phyloP scores from a whole-genome alignment of 30 jellyfish, hydroid and myxozoan genomes.

The Mastigias papua region DNA sequence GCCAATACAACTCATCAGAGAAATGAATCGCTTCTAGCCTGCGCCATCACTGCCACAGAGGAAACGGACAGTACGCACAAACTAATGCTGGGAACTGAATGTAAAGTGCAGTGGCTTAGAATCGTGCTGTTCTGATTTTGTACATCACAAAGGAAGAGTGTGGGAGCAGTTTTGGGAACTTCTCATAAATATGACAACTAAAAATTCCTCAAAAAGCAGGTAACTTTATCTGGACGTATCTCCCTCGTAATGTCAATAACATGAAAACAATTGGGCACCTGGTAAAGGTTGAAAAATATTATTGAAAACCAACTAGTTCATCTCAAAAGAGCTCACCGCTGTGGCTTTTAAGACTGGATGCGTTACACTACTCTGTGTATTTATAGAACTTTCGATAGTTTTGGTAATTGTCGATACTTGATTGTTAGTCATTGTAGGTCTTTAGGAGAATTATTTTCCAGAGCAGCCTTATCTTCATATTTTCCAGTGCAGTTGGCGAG shows the following conservation, averaged over 20 bases:
- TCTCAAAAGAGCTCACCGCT: neutral
- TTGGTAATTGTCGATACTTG: neutral
- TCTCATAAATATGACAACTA: neutral
- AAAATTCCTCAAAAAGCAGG: neutral
- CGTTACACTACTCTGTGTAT: neutral
- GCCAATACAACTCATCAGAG: neutral
- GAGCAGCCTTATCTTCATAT: neutral
- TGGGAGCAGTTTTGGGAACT: neutral
- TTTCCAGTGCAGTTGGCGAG: neutral
- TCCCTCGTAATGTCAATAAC: neutral
- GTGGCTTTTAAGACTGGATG: neutral
- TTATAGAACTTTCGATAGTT: neutral
- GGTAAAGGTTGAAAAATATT: neutral
- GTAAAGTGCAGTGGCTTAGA: neutral
- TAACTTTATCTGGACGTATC: neutral
- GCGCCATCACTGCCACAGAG: neutral
- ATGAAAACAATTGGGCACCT: constrained; percentile 4
- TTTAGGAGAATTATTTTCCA: neutral
- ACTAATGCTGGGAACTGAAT: neutral
- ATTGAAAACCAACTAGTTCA: constrained; percentile 3
- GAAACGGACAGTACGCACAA: neutral
- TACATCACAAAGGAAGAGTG: neutral
- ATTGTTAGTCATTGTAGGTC: neutral
- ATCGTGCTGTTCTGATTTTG: neutral
- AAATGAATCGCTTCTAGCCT: neutral